Evolutionary conservation across 2,888 invertebrate species (phyloP).

Genomic region (Gari tellinella): DNA sequence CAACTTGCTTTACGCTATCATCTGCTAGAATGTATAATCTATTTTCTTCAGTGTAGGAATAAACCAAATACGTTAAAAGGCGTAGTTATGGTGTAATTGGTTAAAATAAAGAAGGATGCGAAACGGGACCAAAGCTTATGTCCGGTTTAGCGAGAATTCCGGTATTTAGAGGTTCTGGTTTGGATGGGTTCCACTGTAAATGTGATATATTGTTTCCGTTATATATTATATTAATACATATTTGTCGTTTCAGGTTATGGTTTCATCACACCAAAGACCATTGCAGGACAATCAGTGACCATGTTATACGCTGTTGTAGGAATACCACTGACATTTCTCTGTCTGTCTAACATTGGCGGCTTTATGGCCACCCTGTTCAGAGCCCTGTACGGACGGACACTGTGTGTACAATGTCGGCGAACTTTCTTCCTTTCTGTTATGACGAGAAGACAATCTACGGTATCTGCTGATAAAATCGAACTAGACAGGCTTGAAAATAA

Average conservation of each 20-base stretch:
- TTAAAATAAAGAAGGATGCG: too few species aligned
- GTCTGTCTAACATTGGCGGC: conserved; percentile 97
- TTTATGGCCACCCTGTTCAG: conserved; percentile 95
- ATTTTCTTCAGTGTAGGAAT: too few species aligned
- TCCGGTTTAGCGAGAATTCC: too few species aligned
- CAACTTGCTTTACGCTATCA: too few species aligned
- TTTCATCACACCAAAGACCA: conserved; percentile 76
- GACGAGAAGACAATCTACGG: conserved; percentile 8
- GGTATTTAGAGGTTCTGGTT: too few species aligned
- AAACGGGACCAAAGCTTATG: too few species aligned
- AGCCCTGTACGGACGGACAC: conserved; percentile 87
- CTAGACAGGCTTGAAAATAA: conserved; percentile 22
- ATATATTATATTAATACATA: too few species aligned
- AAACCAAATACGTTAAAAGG: too few species aligned
- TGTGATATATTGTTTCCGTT: too few species aligned
- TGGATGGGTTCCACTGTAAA: too few species aligned
- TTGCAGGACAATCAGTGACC: conserved; percentile 70
- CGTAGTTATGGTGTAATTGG: too few species aligned
- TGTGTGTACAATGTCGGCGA: conserved; percentile 53
- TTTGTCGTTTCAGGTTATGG: conserved; percentile 79
- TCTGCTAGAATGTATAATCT: too few species aligned
- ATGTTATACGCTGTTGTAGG: conserved; percentile 79
- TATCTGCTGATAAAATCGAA: conserved; percentile 33
- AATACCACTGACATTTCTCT: conserved; percentile 88
- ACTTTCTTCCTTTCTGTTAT: conserved; percentile 31